Evolutionary conservation across 2,797 vertebrate genomes (phyloP).

Genomic region (Geotrypetes seraphini): DNA sequence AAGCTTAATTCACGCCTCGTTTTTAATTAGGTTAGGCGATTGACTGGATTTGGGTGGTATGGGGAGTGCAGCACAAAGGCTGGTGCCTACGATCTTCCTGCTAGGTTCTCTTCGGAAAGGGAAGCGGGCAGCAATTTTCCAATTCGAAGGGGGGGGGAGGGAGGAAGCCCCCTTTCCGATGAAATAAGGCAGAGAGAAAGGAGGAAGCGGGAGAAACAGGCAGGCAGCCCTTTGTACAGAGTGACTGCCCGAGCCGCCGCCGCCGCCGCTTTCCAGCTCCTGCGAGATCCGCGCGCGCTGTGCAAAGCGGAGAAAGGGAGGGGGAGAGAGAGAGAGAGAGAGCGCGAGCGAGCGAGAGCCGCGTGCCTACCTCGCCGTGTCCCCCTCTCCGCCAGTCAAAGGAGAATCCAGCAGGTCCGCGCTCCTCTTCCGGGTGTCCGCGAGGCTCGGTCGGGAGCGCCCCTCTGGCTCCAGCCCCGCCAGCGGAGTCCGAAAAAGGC

Average conservation of each 20-base stretch:
- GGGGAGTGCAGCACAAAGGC: constrained; percentile 54
- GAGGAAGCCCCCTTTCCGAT: constrained; percentile 23
- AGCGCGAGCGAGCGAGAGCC: not conserved
- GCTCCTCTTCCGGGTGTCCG: constrained; percentile 14
- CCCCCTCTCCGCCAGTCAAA: constrained; percentile 5
- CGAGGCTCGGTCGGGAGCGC: constrained; percentile 1
- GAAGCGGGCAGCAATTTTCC: constrained; percentile 11
- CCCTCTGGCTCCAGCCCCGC: too few relatives aligned
- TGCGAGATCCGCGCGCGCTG: constrained; percentile 7
- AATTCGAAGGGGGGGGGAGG: constrained; percentile 14
- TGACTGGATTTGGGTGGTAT: constrained; percentile 57
- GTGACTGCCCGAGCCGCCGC: not conserved
- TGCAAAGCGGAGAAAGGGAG: constrained; percentile 14
- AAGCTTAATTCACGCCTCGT: constrained; percentile 64
- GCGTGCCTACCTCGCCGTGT: not conserved
- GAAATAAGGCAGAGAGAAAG: not conserved
- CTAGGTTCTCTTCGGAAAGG: constrained; percentile 32
- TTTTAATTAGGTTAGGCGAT: constrained; percentile 71
- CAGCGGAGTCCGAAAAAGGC: constrained; percentile 24
- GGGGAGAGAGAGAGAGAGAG: constrained; percentile 1
- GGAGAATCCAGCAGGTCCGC: constrained; percentile 10
- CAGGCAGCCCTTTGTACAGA: constrained; percentile 8
- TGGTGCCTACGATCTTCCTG: constrained; percentile 31
- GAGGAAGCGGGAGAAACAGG: constrained; percentile 1
- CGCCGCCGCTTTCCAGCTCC: not conserved